Evolutionary conservation across 2,113 vertebrate species (phyloP), one percentile per base, ranked within the genome.

Genomic region (Daphoenositta chrysoptera): DNA sequence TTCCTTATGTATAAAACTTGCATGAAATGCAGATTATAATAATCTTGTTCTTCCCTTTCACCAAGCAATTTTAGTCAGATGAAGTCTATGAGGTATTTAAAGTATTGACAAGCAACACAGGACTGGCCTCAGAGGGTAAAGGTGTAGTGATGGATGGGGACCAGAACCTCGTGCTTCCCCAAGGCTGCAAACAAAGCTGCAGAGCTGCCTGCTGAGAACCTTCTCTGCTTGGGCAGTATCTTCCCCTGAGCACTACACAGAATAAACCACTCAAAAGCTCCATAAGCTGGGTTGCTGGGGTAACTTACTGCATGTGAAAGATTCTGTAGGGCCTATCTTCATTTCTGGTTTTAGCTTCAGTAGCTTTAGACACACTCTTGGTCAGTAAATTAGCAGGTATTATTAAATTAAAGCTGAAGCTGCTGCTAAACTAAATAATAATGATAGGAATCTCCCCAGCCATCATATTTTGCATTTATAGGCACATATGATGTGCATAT

Each of bases 181-280:
- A 18, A 53, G 3, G 5, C 4, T 89, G 18, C 15, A 79, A 70
- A 26, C 6, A 70, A 35, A 85, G 15, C 12, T 30, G 9, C 15
- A 48, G n/a, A 70, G 10, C 22, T 65, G 9, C 45, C 65, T 90
- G 69, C 71, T 92, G 58, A 95, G 84, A 95, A 75, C 57, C 35
- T 92, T 68, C 61, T 85, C 63, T 90, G 28, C 51, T 37, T 73
- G 50, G 72, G 13, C 24, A 92, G 31, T 28, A 6, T 61, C 42
- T 57, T 96, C 45, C 60, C 42, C 35, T 7, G 44, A 12, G 47
- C 71, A 42, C 23, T 58, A 27, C 4, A 9, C 24, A 85, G 79
- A 70, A 54, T 75, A 94, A 94, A 69, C 45, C 51, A 71, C 63
- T 82, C 47, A n/a, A 57, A 81, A 81, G 73, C 6, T 2, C 23